phyloP scores from a whole-genome alignment of 2,888 invertebrate genomes.

The Odontocerum albicorne region DNA sequence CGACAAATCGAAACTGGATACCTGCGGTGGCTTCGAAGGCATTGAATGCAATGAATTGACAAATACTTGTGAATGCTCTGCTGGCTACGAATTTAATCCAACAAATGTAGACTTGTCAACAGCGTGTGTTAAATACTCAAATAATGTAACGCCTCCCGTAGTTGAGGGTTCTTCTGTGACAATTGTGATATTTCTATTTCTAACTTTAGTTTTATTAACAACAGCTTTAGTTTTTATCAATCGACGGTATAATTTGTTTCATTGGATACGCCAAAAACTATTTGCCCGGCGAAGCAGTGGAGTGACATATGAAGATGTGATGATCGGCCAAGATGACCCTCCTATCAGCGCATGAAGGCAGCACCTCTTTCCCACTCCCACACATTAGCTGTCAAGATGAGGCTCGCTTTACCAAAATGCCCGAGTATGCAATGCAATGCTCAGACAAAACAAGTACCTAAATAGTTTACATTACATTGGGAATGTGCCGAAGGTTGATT shows the following conservation, averaged over 20 bases:
- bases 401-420: not conserved
- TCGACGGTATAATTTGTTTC: conserved; percentile 52
- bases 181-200: conserved; percentile 46
- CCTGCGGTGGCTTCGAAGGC: conserved; percentile 42
- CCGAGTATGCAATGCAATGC: too few relatives aligned
- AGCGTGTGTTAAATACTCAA: conserved; percentile 39
- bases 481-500: too few relatives aligned
- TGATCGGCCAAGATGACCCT: conserved; percentile 58
- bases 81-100: conserved; percentile 22
- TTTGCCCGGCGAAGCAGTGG: conserved; percentile 49
- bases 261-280: conserved; percentile 50
- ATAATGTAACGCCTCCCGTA: conserved; percentile 43
- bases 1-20: conserved; percentile 43
- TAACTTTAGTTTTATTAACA: conserved; percentile 48
- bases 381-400: not conserved
- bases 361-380: too few relatives aligned
- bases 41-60: conserved; percentile 46
- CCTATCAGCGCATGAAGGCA: conserved; percentile 52
- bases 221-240: conserved; percentile 50
- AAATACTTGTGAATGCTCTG: conserved; percentile 44
- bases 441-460: too few relatives aligned
- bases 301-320: conserved; percentile 57
- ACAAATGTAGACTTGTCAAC: conserved; percentile 38
- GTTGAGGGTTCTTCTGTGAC: conserved; percentile 41
- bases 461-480: too few relatives aligned